Evolutionary conservation across 23 tunicate species (phyloP).

Genomic region (Ascidia mentula): DNA sequence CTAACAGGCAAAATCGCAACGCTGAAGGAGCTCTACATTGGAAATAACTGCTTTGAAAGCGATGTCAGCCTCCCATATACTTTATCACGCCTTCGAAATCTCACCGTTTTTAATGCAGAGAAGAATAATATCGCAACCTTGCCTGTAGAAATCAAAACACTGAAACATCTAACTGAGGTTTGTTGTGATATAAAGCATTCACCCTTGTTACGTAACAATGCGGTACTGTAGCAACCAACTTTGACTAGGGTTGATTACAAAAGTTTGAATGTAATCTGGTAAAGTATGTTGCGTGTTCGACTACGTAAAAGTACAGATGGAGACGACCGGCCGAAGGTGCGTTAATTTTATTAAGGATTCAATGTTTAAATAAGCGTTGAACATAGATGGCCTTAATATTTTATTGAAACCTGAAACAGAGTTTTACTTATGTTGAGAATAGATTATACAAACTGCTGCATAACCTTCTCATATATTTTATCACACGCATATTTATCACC

Average conservation of each 20-base stretch:
- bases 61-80: constrained; percentile 34
- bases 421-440: no score
- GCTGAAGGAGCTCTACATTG: constrained; percentile 54
- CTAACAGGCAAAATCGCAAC: constrained; percentile 22
- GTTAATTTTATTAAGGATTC: neutral
- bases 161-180: constrained; percentile 43
- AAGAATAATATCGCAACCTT: constrained; percentile 29
- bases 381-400: no score
- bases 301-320: constrained; percentile 6
- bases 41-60: constrained; percentile 35
- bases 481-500: no score
- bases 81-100: constrained; percentile 25
- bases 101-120: constrained; percentile 29
- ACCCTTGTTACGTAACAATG: no score
- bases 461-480: no score
- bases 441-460: no score
- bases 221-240: neutral
- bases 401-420: no score
- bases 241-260: neutral
- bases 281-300: neutral
- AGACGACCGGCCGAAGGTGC: neutral
- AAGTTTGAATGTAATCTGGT: neutral
- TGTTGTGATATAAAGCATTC: no score
- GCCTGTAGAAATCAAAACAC: constrained; percentile 47
- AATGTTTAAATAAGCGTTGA: no score